These are phyloP conservation scores for Chinchilla lanigera DNA, from an alignment of 2,113 vertebrate species.

Conservation along the genomic window DNA sequence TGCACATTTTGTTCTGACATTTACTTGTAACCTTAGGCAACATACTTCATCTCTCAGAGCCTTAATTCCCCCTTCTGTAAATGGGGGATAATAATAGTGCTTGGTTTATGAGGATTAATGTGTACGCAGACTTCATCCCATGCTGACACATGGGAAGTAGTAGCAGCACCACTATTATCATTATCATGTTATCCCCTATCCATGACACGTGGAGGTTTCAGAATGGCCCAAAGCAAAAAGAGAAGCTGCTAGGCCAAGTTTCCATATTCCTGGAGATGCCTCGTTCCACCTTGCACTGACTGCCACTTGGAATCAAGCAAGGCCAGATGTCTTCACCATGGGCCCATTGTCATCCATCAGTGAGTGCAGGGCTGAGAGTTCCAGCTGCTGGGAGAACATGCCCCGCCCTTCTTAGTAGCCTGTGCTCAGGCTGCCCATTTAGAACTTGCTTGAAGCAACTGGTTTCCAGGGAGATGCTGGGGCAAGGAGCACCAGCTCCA, in stretches of 20 bases:
- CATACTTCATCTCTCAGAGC: neutral
- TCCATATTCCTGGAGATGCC: slow-evolving; percentile 24
- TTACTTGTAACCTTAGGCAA: neutral
- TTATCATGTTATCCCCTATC: neutral
- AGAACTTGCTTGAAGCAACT: slow-evolving; percentile 6
- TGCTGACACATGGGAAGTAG: neutral
- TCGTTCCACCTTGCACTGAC: slow-evolving; percentile 66
- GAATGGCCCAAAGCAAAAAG: neutral
- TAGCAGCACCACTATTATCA: neutral
- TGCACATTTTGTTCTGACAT: neutral
- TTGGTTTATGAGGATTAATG: neutral
- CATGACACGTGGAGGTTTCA: neutral
- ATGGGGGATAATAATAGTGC: neutral
- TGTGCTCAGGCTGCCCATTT: neutral
- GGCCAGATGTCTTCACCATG: slow-evolving; percentile 66
- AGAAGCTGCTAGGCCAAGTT: neutral
- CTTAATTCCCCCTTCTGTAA: neutral
- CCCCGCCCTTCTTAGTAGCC: neutral
- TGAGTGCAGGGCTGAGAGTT: neutral
- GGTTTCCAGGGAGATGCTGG: slow-evolving; percentile 71
- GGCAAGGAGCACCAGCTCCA: slow-evolving; percentile 39
- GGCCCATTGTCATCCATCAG: slow-evolving; percentile 63
- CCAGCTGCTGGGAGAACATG: neutral
- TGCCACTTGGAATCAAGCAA: slow-evolving; percentile 56
- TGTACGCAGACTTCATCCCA: neutral